A percentile compares a stretch with the other conserved stretches of the same genome.
Conservation (phyloP, 1,140 invertebrate species). For the Cyrtorhinus lividipennis region DNA sequence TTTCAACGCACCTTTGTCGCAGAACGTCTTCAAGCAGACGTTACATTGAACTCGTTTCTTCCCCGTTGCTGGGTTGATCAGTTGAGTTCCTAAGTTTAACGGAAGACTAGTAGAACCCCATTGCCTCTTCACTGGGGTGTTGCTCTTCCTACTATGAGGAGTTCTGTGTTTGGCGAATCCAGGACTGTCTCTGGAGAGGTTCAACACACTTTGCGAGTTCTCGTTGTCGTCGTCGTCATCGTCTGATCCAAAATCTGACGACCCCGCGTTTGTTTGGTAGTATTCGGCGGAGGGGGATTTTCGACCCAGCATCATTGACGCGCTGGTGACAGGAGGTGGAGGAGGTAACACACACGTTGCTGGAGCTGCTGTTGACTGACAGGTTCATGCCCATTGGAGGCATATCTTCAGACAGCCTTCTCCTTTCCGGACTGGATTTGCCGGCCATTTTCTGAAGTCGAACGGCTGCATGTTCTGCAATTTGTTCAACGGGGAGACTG, state of each 20-base stretch:
- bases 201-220: constrained; percentile 48
- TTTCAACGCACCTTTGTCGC: constrained; percentile 98
- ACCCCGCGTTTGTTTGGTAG: constrained; percentile 28
- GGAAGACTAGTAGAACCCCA: constrained; percentile 66
- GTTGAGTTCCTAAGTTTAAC: constrained; percentile 71
- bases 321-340: constrained; percentile 21
- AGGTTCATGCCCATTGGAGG: constrained; percentile 43
- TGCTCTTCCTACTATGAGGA: constrained; percentile 46
- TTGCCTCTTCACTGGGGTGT: constrained; percentile 76
- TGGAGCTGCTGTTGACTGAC: constrained; percentile 32
- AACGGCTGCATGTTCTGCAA: constrained; percentile 91
- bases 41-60: constrained; percentile 97
- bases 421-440: constrained; percentile 32
- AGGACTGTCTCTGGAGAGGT: constrained; percentile 37
- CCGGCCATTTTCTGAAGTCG: constrained; percentile 67
- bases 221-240: constrained; percentile 48
- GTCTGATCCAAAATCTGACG: constrained; percentile 41
- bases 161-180: constrained; percentile 25
- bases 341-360: constrained; percentile 25
- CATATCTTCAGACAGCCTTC: constrained; percentile 33
- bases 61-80: constrained; percentile 79
- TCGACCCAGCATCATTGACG: constrained; percentile 30
- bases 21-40: constrained; percentile 97
- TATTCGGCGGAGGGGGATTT: constrained; percentile 22
- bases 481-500: constrained; percentile 65